A percentile compares a stretch with the other conserved stretches of the same genome.
Conservation (phyloP, 1,140 invertebrate genomes). For the Trichoplusia ni region DNA sequence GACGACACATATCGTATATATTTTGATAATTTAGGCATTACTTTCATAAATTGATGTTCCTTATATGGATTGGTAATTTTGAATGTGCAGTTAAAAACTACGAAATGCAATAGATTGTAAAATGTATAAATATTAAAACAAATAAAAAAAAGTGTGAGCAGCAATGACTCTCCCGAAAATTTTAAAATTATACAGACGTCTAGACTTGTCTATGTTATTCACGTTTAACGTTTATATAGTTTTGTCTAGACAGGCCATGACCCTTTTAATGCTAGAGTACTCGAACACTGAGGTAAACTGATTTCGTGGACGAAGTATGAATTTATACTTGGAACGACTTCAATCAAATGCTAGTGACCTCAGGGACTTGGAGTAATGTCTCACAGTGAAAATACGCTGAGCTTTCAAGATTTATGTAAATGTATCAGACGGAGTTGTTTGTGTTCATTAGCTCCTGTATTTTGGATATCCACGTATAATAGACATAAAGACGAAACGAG, state of each 20-base stretch:
- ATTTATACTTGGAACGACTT: background rate
- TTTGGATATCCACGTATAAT: too few relatives aligned
- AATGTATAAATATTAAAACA: too few relatives aligned
- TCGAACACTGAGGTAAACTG: constrained; percentile 29
- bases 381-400: too few relatives aligned
- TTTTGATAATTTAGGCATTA: too few relatives aligned
- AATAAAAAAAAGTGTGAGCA: background rate
- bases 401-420: constrained; percentile 1
- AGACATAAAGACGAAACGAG: too few relatives aligned
- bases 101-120: too few relatives aligned
- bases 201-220: constrained; percentile 62
- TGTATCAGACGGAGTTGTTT: too few relatives aligned
- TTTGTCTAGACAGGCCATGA: constrained; percentile 73
- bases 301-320: constrained; percentile 11
- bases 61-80: background rate
- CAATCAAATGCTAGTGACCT: constrained; percentile 2
- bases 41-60: background rate
- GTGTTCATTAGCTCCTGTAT: too few relatives aligned
- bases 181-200: constrained; percentile 63
- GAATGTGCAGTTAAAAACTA: too few relatives aligned
- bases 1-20: too few relatives aligned
- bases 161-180: background rate
- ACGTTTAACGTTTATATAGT: too few relatives aligned
- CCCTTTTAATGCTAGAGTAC: constrained; percentile 52
- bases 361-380: too few relatives aligned